phyloP scores from a whole-genome alignment of 1,140 invertebrate genomes.

The Conopomorpha cramerella region DNA sequence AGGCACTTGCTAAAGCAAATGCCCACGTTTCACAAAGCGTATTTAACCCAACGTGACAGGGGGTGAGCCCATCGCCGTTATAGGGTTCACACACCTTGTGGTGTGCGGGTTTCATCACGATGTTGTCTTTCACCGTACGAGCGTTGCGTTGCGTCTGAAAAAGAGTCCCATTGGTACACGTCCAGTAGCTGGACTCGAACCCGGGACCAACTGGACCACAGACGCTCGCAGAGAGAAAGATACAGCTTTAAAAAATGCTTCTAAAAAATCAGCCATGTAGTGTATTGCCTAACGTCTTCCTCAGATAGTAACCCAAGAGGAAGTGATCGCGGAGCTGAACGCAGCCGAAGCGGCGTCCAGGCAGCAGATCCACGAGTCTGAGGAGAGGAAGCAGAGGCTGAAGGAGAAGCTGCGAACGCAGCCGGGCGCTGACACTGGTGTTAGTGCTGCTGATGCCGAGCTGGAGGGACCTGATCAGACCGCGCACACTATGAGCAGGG shows the following conservation, averaged over 20 bases:
- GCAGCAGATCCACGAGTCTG: slow-evolving; percentile 33
- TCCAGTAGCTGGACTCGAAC: too few relatives aligned
- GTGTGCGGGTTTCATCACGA: too few relatives aligned
- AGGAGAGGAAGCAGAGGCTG: slow-evolving; percentile 22
- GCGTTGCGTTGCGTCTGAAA: too few relatives aligned
- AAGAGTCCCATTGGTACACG: too few relatives aligned
- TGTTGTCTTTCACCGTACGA: too few relatives aligned
- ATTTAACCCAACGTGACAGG: too few relatives aligned
- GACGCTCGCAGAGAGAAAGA: too few relatives aligned
- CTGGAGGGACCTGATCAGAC: slow-evolving; percentile 40
- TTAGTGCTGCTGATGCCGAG: slow-evolving; percentile 27
- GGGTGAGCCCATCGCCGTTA: too few relatives aligned
- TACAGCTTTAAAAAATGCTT: neutral
- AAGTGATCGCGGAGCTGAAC: slow-evolving; percentile 30
- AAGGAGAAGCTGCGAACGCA: slow-evolving; percentile 27
- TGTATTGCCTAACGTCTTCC: neutral
- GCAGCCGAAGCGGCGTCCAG: slow-evolving; percentile 28
- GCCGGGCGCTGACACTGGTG: slow-evolving; percentile 29
- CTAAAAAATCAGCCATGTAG: neutral
- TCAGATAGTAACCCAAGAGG: slow-evolving; percentile 36
- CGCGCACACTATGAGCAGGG: slow-evolving; percentile 31
- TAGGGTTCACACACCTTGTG: too few relatives aligned
- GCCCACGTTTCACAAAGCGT: too few relatives aligned
- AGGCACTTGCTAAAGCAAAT: too few relatives aligned
- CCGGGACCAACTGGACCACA: too few relatives aligned